Base-by-base conservation (phyloP, 2,113 vertebrate genomes). In the Uria aalge region DNA sequence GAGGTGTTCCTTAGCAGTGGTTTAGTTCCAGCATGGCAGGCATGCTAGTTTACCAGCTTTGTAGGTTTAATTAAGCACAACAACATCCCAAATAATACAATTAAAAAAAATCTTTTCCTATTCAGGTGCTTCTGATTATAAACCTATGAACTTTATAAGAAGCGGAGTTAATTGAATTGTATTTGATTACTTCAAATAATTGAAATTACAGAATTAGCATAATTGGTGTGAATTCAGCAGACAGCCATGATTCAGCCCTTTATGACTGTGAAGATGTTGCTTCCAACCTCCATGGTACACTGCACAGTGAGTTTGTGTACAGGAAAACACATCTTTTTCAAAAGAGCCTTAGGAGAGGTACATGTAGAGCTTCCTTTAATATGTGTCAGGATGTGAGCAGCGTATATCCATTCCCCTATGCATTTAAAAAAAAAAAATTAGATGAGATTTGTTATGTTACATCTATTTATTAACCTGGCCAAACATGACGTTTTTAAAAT, bases 141-240 rank as follows among this genome's bases (percentile, higher is more conserved):
- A 72, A 38, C 18, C 45, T 48, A 34, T 75, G 40, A 78, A 41
- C n/a, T 67, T 88, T 82, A n/a, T 75, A 68, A 60, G 60, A 79
- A 78, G 34, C 16, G 56, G 57, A 90, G 34, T 75, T 93, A 82
- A 68, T 30, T 79, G 64, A 88, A 90, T 87, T 91, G 38, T 75
- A 48, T 95, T 88, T 92, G 60, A 90, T 93, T 90, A 60, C 85
- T 68, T 92, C 43, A 72, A 90, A 59, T 82, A 88, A 88, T 79
- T 75, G 26, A 85, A 95, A 68, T 63, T 55, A 79, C 12, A 60
- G 40, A 64, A 90, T 90, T 93, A 85, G 20, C 26, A n/a, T 90
- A 88, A 93, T 76, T 76, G 36, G 26, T 88, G 53, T 76, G 45
- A 63, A 59, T 79, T 90, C 85, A 83, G 57, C 50, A 88, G 84